Percentiles rank a stretch among this genome's conserved stretches.
These are phyloP conservation scores for Arnoldichthys spilopterus DNA, from an alignment of 2,797 vertebrate genomes.

Conservation along the genomic window DNA sequence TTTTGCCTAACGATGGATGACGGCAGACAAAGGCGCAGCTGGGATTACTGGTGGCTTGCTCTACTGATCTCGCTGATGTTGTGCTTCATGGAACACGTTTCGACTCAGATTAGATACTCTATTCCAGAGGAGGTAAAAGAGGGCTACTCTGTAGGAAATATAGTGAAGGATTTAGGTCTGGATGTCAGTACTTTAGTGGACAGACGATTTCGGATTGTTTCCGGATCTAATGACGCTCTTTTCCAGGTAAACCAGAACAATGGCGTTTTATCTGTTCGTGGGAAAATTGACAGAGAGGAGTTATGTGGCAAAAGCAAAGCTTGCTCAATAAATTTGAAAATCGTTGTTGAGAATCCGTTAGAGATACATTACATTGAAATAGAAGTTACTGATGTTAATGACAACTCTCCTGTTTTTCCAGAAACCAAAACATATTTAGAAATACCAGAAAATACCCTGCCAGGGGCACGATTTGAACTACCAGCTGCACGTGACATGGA, in stretches of 20 bases:
- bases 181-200: conserved; percentile 66
- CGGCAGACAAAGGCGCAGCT: conserved; percentile 43
- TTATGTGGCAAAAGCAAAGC: conserved; percentile 60
- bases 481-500: conserved; percentile 58
- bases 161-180: conserved; percentile 74
- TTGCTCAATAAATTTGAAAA: conserved; percentile 69
- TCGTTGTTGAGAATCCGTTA: conserved; percentile 63
- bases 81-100: conserved; percentile 37
- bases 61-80: conserved; percentile 38
- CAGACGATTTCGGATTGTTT: conserved; percentile 69
- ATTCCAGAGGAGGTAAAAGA: conserved; percentile 72
- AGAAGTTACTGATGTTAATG: conserved; percentile 64
- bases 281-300: conserved; percentile 70
- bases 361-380: conserved; percentile 60
- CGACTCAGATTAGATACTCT: conserved; percentile 68
- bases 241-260: conserved; percentile 62
- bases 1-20: conserved; percentile 21
- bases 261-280: conserved; percentile 63
- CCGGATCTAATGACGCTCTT: conserved; percentile 62
- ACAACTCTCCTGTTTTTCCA: conserved; percentile 58
- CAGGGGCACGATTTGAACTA: conserved; percentile 60
- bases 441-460: conserved; percentile 55
- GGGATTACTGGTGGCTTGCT: conserved; percentile 25
- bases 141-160: conserved; percentile 71
- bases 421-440: conserved; percentile 50